phyloP scores from a whole-genome alignment of 1,140 invertebrate genomes.

The Cheumatopsyche charites region DNA sequence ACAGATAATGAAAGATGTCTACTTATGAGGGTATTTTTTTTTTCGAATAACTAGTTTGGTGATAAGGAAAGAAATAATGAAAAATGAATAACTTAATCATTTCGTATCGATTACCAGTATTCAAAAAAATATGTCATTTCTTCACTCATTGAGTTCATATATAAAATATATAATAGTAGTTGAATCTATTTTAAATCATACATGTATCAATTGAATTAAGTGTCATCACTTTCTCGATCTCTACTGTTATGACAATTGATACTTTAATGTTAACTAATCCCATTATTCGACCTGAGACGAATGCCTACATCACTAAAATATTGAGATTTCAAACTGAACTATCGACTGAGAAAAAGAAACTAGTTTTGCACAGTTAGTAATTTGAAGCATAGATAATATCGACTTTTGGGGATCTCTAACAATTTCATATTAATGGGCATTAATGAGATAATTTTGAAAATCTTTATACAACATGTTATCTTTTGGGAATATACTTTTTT shows the following conservation, averaged over 20 bases:
- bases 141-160: conserved; percentile 24
- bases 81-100: neutral
- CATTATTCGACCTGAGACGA: conserved; percentile 5
- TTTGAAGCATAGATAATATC: conserved; percentile 1
- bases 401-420: neutral
- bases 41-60: conserved; percentile 20
- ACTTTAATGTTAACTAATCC: too few species aligned
- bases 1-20: conserved; percentile 46
- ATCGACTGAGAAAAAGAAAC: neutral
- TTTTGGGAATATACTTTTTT: too few species aligned
- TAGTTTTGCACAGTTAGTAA: conserved; percentile 19
- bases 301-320: conserved; percentile 14
- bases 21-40: conserved; percentile 34
- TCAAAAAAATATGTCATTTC: conserved; percentile 5
- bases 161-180: too few species aligned
- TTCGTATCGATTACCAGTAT: conserved; percentile 18
- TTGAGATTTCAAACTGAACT: conserved; percentile 19
- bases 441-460: conserved; percentile 15
- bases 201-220: too few species aligned
- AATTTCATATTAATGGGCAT: conserved; percentile 6
- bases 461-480: conserved; percentile 5
- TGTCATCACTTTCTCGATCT: too few species aligned
- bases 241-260: too few species aligned
- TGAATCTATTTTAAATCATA: too few species aligned
- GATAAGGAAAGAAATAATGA: neutral